Conservation (phyloP, 64 coral and sea anemone species). For the Stichodactyla mertensii region DNA sequence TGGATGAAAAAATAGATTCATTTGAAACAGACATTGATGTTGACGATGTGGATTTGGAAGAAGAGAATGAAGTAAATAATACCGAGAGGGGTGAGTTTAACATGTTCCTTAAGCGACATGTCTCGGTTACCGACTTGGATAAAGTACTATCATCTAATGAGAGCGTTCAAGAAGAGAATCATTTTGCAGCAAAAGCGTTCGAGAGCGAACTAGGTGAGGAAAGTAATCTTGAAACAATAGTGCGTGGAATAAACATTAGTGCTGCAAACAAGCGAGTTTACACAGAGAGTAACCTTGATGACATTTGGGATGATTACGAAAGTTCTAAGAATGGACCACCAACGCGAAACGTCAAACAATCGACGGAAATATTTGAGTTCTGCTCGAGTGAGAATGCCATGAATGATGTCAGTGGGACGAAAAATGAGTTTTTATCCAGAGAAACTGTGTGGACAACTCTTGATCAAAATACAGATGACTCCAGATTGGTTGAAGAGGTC, state of each 20-base stretch:
- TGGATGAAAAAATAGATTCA: background rate
- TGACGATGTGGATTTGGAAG: slow-evolving; percentile 68
- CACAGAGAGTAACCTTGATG: slow-evolving; percentile 11
- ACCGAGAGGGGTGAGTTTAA: slow-evolving; percentile 66
- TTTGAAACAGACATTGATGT: slow-evolving; percentile 93
- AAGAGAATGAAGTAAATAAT: slow-evolving; percentile 31
- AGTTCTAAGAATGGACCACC: background rate
- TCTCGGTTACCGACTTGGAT: slow-evolving; percentile 83
- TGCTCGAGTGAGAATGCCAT: background rate
- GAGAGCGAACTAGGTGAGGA: slow-evolving; percentile 11
- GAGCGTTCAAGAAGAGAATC: background rate
- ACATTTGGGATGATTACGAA: background rate
- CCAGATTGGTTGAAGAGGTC: background rate
- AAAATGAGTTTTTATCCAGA: background rate
- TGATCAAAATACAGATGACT: background rate
- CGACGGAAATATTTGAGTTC: background rate
- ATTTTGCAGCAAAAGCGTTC: background rate
- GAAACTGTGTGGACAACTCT: background rate
- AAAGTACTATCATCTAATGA: slow-evolving; percentile 53
- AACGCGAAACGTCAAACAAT: background rate
- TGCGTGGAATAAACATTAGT: slow-evolving; percentile 5
- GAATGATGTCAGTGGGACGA: background rate
- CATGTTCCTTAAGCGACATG: slow-evolving; percentile 73
- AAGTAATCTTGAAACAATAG: background rate
- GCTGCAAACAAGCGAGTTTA: background rate